Evolutionary conservation across 2,888 invertebrate species (phyloP).

Genomic region (Watsonalla binaria): DNA sequence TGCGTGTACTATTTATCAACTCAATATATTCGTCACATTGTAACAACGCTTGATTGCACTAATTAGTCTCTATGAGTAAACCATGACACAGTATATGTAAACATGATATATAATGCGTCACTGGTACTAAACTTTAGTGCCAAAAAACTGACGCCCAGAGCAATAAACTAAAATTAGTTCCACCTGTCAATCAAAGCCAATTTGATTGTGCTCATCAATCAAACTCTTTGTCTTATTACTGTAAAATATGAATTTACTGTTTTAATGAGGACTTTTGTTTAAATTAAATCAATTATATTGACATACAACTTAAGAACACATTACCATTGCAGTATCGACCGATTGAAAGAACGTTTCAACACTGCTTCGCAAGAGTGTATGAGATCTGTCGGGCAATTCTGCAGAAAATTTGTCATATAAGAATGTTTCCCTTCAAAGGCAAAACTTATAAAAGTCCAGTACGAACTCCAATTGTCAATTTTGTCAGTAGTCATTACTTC

Average conservation of each 20-base stretch:
- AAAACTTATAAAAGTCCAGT: too few species aligned
- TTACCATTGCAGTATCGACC: too few species aligned
- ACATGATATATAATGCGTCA: constrained; percentile 6
- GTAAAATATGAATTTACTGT: not conserved
- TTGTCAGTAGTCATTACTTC: too few species aligned
- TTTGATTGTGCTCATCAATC: constrained; percentile 31
- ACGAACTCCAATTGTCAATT: too few species aligned
- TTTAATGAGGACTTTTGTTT: not conserved
- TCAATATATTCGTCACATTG: too few species aligned
- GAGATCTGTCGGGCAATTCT: too few species aligned
- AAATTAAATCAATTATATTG: not conserved
- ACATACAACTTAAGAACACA: not conserved
- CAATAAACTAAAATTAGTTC: constrained; percentile 31
- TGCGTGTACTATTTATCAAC: too few species aligned
- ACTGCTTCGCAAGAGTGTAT: too few species aligned
- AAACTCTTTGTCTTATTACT: constrained; percentile 5
- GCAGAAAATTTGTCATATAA: too few species aligned
- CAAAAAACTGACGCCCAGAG: constrained; percentile 22
- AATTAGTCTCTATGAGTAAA: not conserved
- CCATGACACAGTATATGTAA: not conserved
- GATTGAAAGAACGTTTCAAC: too few species aligned
- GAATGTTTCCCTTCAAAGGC: too few species aligned
- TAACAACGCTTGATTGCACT: not conserved
- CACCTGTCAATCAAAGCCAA: constrained; percentile 34
- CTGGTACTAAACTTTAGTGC: constrained; percentile 5